These are phyloP conservation scores for Entomobrya multifasciata DNA, from an alignment of 2,888 invertebrate genomes.

Conservation along the genomic window DNA sequence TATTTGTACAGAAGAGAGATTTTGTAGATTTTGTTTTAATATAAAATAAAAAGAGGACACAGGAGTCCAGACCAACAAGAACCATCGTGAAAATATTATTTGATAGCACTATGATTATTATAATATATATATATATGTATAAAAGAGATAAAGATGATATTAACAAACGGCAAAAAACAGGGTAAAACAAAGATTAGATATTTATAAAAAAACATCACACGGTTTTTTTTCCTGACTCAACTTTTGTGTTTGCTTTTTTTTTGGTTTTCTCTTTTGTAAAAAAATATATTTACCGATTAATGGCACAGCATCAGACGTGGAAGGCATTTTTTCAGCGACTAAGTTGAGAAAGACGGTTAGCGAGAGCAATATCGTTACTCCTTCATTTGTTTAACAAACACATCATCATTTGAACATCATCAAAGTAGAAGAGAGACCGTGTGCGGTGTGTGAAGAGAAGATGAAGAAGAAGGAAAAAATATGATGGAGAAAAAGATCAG, in stretches of 20 bases:
- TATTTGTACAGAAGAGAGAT: background rate
- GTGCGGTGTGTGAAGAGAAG: too few relatives aligned
- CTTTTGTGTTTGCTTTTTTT: conserved; percentile 29
- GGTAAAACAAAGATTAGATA: conserved; percentile 14
- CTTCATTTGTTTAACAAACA: too few relatives aligned
- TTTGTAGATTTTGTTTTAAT: background rate
- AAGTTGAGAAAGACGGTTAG: conserved; percentile 99
- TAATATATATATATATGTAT: conserved; percentile 26
- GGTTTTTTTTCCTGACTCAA: background rate
- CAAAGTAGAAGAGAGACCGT: too few relatives aligned
- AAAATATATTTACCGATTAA: conserved; percentile 92
- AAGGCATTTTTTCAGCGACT: conserved; percentile 99
- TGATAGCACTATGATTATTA: background rate
- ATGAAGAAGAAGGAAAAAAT: background rate
- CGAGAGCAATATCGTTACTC: conserved; percentile 99
- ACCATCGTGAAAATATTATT: conserved; percentile 36
- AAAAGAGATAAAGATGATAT: conserved; percentile 28
- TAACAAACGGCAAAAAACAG: conserved; percentile 27
- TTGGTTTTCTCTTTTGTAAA: conserved; percentile 75
- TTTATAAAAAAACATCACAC: conserved; percentile 44
- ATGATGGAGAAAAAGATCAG: background rate
- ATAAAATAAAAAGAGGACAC: conserved; percentile 28
- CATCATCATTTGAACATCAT: too few relatives aligned
- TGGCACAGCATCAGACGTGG: conserved; percentile 99
- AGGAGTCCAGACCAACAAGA: conserved; percentile 78